Conservation (phyloP, 2,888 invertebrate genomes). For the Hirtodrosophila duncani region DNA sequence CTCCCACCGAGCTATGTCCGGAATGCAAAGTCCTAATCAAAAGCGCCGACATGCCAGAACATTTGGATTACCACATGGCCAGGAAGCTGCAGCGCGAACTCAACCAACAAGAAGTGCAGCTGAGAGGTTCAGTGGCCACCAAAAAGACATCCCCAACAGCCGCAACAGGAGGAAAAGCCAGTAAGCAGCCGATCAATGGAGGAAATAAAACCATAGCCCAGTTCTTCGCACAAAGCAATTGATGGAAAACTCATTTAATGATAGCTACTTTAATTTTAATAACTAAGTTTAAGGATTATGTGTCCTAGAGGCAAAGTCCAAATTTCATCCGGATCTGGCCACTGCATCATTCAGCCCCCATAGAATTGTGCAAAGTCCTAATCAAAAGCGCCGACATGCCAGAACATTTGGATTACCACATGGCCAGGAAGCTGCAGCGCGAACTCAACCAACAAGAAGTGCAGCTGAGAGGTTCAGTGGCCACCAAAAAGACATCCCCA, state of each 20-base stretch:
- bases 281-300: no score
- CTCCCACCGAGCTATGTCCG: conserved; percentile 80
- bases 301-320: no score
- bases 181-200: conserved; percentile 21
- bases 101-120: conserved; percentile 67
- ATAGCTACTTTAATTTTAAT: no score
- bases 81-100: conserved; percentile 82
- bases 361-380: conserved; percentile 84
- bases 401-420: conserved; percentile 91
- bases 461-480: conserved; percentile 40
- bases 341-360: no score
- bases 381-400: conserved; percentile 82
- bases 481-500: conserved; percentile 39
- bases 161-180: conserved; percentile 21
- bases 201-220: conserved; percentile 61
- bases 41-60: conserved; percentile 83
- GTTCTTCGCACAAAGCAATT: conserved; percentile 63
- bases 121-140: conserved; percentile 26
- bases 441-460: conserved; percentile 70
- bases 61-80: conserved; percentile 92
- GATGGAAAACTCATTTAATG: no score
- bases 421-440: conserved; percentile 85
- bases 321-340: no score
- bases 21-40: conserved; percentile 84
- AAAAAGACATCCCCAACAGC: conserved; percentile 44